Evolutionary conservation across 2,888 invertebrate genomes (phyloP), one percentile per base, ranked within the genome.

Genomic region (Leucozona laternaria): DNA sequence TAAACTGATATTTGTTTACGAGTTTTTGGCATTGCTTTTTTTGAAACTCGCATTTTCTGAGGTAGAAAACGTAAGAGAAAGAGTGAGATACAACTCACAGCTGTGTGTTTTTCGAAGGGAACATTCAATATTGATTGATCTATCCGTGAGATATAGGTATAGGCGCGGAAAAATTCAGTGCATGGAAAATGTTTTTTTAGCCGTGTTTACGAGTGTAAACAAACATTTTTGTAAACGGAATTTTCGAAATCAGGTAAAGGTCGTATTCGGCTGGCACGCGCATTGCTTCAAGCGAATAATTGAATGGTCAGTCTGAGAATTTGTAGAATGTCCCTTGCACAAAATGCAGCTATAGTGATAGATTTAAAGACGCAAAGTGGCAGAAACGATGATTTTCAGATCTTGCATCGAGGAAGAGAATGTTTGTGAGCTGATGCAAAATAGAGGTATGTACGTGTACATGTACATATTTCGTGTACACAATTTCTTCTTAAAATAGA

Each of bases 231-330:
- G 40, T 60, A 70, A 70, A 76, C 28, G 34, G 45, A 28, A 70
- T 55, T 80, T 76, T 76, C 57, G 57, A 70, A 76, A 71, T 64
- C 81, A 81, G 81, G 81, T 81, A 76, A 81, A 81, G 81, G 81
- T 81, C 81, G 76, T 55, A 37, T 28, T 37, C 45, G 53, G 34
- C 37, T 62, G 40, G 25, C 60, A 40, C 58, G 58, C 58, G 58
- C 13, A 37, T 15, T 58, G 53, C 50, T 53, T 40, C 50, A 34
- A 43, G 58, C 68, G 34, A 57, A 17, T 25, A 62, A 60, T 68
- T 31, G 31, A 50, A 55, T n/a, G 45, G 55, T 45, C 50, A 37
- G 62, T 71, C 64, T 57, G 48, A 45, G 40, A 43, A 73, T 73
- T 66, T 79, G 58, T 66, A 58, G 40, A 62, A 60, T 60, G 58